Evolutionary conservation across 2,888 invertebrate genomes (phyloP).

Genomic region (Pachycephus smyrnensis): DNA sequence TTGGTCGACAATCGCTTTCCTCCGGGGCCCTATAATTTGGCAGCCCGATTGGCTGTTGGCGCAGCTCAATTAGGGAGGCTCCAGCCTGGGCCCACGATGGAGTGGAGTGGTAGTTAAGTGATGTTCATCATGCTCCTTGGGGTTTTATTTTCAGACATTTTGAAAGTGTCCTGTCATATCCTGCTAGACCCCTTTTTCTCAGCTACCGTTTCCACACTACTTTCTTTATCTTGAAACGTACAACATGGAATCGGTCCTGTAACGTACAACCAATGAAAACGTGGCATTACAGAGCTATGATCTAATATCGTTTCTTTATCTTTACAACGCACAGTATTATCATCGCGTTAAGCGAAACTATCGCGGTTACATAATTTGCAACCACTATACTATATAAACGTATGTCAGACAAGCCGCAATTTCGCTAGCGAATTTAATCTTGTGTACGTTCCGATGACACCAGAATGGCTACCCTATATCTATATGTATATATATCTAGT

Average conservation of each 20-base stretch:
- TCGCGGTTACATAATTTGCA: not conserved
- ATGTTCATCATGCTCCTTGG: constrained; percentile 16
- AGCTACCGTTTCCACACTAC: not conserved
- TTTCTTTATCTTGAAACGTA: not conserved
- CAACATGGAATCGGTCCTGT: not conserved
- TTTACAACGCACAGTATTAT: not conserved
- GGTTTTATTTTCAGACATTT: constrained; percentile 39
- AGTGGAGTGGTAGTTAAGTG: constrained; percentile 27
- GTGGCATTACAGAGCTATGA: too few species aligned
- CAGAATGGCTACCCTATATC: not conserved
- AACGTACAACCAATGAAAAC: not conserved
- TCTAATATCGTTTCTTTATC: too few species aligned
- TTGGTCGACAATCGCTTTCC: constrained; percentile 32
- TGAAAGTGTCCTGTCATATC: constrained; percentile 55
- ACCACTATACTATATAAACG: not conserved
- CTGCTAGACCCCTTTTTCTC: constrained; percentile 29
- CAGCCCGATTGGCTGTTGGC: constrained; percentile 43
- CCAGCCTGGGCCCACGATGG: constrained; percentile 14
- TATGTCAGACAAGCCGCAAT: not conserved
- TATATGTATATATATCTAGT: not conserved
- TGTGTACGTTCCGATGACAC: not conserved
- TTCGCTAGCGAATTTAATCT: not conserved
- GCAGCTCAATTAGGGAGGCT: constrained; percentile 46
- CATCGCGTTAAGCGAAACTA: not conserved
- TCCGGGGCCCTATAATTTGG: constrained; percentile 46